Percentiles rank a stretch among this genome's conserved stretches.
phyloP scores from a whole-genome alignment of 2,113 vertebrate species.

The Periophthalmus modestus region DNA sequence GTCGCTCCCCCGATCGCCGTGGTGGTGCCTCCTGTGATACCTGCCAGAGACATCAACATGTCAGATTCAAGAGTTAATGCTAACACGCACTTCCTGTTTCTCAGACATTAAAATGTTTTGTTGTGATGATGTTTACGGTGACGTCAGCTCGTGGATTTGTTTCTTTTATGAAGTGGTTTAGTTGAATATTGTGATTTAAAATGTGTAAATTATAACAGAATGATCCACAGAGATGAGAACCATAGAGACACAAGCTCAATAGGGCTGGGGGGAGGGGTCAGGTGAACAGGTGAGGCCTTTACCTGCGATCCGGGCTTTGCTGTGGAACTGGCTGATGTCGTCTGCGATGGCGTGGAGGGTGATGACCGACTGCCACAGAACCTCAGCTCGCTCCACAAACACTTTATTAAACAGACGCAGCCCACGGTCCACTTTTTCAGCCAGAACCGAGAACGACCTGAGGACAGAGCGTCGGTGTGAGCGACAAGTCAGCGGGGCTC shows the following conservation, averaged over 20 bases:
- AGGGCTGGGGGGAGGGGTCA: too few relatives aligned
- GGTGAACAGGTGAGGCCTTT: not conserved
- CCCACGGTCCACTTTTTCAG: conserved; percentile 69
- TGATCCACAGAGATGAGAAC: too few relatives aligned
- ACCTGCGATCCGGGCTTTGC: conserved; percentile 68
- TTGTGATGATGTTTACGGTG: too few relatives aligned
- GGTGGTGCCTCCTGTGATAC: conserved; percentile 75
- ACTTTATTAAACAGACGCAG: conserved; percentile 75
- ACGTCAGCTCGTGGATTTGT: too few relatives aligned
- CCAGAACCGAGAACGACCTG: conserved; percentile 71
- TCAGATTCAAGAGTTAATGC: too few relatives aligned
- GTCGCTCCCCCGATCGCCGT: conserved; percentile 71
- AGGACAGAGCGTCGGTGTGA: not conserved
- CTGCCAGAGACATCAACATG: not conserved
- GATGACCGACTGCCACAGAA: conserved; percentile 73
- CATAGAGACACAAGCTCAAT: too few relatives aligned
- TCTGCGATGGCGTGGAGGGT: conserved; percentile 69
- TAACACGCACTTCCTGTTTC: too few relatives aligned
- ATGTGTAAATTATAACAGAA: too few relatives aligned
- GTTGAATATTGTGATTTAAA: too few relatives aligned
- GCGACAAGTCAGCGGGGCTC: too few relatives aligned
- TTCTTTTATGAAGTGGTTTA: too few relatives aligned
- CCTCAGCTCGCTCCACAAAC: conserved; percentile 75
- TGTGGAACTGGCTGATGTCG: conserved; percentile 71
- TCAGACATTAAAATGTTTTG: too few relatives aligned